A percentile compares a stretch with the other conserved stretches of the same genome.
These are phyloP conservation scores for Drosophila koepferae DNA, from an alignment of 2,888 invertebrate species.

Conservation along the genomic window DNA sequence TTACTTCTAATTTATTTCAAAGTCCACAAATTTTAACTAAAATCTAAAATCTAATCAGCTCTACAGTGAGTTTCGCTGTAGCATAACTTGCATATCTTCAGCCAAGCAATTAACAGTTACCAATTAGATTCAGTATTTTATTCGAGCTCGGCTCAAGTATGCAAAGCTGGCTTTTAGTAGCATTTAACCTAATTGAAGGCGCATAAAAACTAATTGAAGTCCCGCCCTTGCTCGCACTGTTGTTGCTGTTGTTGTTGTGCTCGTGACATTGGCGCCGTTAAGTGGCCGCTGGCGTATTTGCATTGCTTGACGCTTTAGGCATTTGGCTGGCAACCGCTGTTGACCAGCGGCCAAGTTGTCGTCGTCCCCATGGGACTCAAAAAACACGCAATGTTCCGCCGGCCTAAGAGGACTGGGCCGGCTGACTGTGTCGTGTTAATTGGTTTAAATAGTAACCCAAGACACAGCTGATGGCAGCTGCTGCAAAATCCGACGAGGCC, in stretches of 20 bases:
- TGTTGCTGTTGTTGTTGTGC: neutral
- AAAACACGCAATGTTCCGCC: neutral
- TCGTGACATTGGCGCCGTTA: slow-evolving; percentile 46
- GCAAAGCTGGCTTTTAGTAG: slow-evolving; percentile 38
- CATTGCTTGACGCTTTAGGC: slow-evolving; percentile 52
- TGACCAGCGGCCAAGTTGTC: slow-evolving; percentile 31
- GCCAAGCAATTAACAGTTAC: neutral
- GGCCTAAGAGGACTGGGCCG: neutral
- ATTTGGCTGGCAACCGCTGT: slow-evolving; percentile 38
- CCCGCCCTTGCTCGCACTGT: neutral
- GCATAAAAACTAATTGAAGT: slow-evolving; percentile 56
- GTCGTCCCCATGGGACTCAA: slow-evolving; percentile 41
- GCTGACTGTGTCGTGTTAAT: slow-evolving; percentile 63
- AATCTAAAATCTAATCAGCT: neutral
- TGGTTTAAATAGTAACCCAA: slow-evolving; percentile 78
- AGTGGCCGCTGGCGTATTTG: slow-evolving; percentile 71
- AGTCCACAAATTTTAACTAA: neutral
- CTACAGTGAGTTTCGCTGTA: neutral
- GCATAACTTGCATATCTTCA: neutral
- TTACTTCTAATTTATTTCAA: neutral
- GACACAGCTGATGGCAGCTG: slow-evolving; percentile 52
- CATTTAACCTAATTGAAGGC: slow-evolving; percentile 45
- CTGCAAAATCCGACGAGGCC: slow-evolving; percentile 55
- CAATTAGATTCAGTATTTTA: neutral
- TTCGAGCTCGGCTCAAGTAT: slow-evolving; percentile 19